phyloP scores from a whole-genome alignment of 2,797 vertebrate species.

The Chelon labrosus region DNA sequence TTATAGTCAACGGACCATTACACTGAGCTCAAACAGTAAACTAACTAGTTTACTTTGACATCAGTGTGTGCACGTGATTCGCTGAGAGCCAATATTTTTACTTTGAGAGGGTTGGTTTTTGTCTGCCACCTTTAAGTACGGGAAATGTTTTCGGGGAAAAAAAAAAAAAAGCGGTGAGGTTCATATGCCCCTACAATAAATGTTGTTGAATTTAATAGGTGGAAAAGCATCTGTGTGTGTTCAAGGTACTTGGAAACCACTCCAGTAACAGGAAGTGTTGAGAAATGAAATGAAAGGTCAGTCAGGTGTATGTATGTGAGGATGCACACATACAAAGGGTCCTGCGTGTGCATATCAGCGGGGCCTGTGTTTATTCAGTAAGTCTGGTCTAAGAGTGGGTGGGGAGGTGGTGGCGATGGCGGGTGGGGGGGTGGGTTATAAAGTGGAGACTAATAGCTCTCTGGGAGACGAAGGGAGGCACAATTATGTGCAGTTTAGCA shows the following conservation, averaged over 20 bases:
- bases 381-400: too few relatives aligned
- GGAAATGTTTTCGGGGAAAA: background rate
- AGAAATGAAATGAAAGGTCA: constrained; percentile 11
- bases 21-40: constrained; percentile 67
- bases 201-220: background rate
- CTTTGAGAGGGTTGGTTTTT: constrained; percentile 43
- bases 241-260: background rate
- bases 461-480: constrained; percentile 92
- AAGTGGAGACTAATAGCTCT: constrained; percentile 93
- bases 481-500: constrained; percentile 96
- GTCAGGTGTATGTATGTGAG: constrained; percentile 18
- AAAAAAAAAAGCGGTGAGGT: background rate
- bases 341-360: constrained; percentile 30
- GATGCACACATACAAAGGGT: constrained; percentile 34
- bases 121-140: background rate
- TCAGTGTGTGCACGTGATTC: constrained; percentile 46
- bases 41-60: constrained; percentile 71
- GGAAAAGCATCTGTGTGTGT: constrained; percentile 5
- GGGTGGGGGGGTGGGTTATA: constrained; percentile 74
- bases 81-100: constrained; percentile 38
- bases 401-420: too few relatives aligned
- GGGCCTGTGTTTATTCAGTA: too few relatives aligned
- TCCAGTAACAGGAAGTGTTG: constrained; percentile 9
- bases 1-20: constrained; percentile 78
- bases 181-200: constrained; percentile 13